Conservation (phyloP, 2,113 vertebrate genomes). For the Daboia siamensis region DNA sequence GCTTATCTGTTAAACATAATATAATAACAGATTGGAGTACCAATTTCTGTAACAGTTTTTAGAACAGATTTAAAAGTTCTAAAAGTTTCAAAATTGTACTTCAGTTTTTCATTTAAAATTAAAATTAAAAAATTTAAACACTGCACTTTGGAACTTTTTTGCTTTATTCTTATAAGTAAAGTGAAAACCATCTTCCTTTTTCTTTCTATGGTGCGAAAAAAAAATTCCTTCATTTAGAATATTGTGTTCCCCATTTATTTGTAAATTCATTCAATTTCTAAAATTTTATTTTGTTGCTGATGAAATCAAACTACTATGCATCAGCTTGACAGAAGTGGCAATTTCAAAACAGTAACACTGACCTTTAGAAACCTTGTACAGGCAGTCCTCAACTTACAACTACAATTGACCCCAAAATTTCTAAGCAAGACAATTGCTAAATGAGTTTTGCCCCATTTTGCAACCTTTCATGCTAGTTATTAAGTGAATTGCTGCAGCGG, state of each 20-base stretch:
- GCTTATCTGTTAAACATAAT: background rate
- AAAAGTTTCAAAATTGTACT: background rate
- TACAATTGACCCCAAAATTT: background rate
- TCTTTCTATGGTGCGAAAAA: background rate
- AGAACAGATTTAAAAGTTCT: background rate
- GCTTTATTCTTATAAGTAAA: background rate
- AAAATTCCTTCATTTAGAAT: background rate
- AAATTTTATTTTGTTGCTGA: background rate
- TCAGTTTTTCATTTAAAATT: background rate
- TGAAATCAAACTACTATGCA: background rate
- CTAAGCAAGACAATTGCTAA: background rate
- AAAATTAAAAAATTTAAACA: background rate
- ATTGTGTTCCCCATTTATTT: background rate
- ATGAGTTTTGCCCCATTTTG: background rate
- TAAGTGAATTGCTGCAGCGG: background rate
- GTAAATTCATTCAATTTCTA: background rate
- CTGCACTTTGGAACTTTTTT: background rate
- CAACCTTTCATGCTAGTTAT: background rate
- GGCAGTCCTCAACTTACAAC: background rate
- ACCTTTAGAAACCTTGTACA: background rate
- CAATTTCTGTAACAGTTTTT: background rate
- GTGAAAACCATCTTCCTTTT: background rate
- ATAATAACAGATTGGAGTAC: background rate
- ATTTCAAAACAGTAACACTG: background rate
- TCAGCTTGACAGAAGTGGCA: background rate